Base-by-base conservation (phyloP, 2,113 vertebrate species). In the Nettapus auritus region DNA sequence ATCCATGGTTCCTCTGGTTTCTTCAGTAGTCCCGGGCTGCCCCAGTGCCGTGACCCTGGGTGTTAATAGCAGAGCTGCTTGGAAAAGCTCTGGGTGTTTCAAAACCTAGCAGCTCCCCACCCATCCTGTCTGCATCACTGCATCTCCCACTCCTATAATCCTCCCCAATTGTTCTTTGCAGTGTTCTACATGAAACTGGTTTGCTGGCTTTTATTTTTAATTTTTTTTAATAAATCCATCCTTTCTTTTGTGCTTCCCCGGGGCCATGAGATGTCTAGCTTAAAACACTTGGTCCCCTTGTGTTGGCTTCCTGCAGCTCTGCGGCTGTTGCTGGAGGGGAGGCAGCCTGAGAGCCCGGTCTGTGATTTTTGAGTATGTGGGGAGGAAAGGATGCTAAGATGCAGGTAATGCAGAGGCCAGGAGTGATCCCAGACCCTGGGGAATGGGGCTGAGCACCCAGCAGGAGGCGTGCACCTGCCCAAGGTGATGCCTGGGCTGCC, bases 181-280 rank as follows among this genome's bases (percentile, higher is more conserved):
- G 0, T 12, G 9, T n/a, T 12, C 53, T 6, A 5, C 2, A 0
- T 2, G 6, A 18, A 53, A 10, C 21, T 48, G 46, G 21, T 48
- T 21, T 48, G 20, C 46, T 22, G 46, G 46, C 46, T 44, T 23
- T 33, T 6, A 6, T 31, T 21, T 42, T 31, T 20, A 6, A 21
- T 20, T 42, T 44, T 4, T 44, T 21, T 23, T 10, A 6, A 40
- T 3, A 12, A 80, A 60, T 9, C 75, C 53, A 17, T 52, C 75
- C n/a, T n/a, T 31, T 56, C 20, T n/a, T 62, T 34, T 34, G 25
- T n/a, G 5, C 46, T 38, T 46, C 48, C 55, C n/a, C 11, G 5
- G 46, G 42, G 42, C 42, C 6, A 1, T 3, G 64, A 67, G 64
- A 16, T 19, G 36, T n/a, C 46, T 17, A 16, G 42, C 64, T 67